Evolutionary conservation across 2,797 vertebrate species (phyloP), one percentile per base, ranked within the genome.

Genomic region (Thaleichthys pacificus): DNA sequence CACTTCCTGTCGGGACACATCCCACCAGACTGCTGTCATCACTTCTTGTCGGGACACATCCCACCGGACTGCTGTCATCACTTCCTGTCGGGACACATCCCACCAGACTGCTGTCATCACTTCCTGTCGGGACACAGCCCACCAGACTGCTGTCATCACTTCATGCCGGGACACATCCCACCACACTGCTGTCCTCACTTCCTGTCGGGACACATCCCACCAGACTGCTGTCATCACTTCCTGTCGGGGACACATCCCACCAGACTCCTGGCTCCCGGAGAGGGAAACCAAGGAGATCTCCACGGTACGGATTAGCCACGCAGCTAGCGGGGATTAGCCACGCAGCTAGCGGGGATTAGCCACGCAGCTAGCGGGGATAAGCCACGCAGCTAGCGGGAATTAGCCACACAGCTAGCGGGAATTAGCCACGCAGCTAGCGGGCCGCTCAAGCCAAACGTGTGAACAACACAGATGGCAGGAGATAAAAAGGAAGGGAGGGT

Each of bases 391-490:
- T 30, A 30, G 28, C 4, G 28, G 4, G 28, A 4, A 30, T 30
- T 30, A 30, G 28, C 28, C 28, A 30, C 28, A 4, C 28, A 30
- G 28, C 4, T 30, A 30, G 28, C 28, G 28, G 28, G 3, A 4
- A 30, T 30, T 30, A 30, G 28, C 28, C 28, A 30, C 28, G 28
- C 2, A 22, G 42, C 64, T 64, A 22, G 49, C n/a, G 61, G 17
- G 74, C 69, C 72, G 73, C 66, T 66, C 57, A 9, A 73, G 77
- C 76, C 72, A 68, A 81, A 72, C 47, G 69, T 74, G 66, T 15
- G 42, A 81, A 71, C 60, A 57, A 72, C 81, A 57, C 74, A 80
- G 76, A 80, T 63, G 76, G 71, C 72, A 26, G 49, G 17, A 58
- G 42, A 69, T 22, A 21, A 66, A 60, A 49, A 57, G 49, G 21